Conservation (phyloP, 2,797 vertebrate genomes). For the Babyrousa celebensis region DNA sequence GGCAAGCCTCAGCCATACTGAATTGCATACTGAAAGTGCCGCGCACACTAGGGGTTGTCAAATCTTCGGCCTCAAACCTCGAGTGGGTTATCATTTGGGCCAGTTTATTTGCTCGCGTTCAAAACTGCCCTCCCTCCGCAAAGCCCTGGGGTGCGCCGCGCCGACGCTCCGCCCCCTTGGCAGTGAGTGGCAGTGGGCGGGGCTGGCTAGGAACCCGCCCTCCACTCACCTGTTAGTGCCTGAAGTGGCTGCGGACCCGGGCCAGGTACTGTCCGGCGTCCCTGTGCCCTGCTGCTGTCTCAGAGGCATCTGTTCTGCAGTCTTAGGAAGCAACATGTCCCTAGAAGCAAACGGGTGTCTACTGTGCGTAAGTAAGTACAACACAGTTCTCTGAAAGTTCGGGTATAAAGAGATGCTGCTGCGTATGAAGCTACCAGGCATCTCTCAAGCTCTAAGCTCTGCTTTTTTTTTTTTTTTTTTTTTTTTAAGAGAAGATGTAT, state of each 20-base stretch:
- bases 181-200: neutral
- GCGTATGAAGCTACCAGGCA: neutral
- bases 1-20: neutral
- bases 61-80: neutral
- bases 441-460: constrained; percentile 77
- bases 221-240: neutral
- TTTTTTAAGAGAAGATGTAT: constrained; percentile 62
- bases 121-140: neutral
- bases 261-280: neutral
- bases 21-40: neutral
- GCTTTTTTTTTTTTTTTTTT: constrained; percentile 42
- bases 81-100: neutral
- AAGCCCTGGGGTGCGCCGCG: accelerated
- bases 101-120: neutral
- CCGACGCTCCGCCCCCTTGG: neutral
- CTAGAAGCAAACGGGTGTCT: constrained; percentile 11
- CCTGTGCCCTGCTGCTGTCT: constrained; percentile 65
- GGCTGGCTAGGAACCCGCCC: neutral
- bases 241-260: neutral
- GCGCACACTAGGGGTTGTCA: neutral
- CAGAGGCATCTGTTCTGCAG: constrained; percentile 30
- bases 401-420: constrained; percentile 63
- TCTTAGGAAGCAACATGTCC: constrained; percentile 15
- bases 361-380: constrained; percentile 73
- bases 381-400: constrained; percentile 41